Base-by-base conservation (phyloP, 2,888 invertebrate species). In the Calameuta pallipes region DNA sequence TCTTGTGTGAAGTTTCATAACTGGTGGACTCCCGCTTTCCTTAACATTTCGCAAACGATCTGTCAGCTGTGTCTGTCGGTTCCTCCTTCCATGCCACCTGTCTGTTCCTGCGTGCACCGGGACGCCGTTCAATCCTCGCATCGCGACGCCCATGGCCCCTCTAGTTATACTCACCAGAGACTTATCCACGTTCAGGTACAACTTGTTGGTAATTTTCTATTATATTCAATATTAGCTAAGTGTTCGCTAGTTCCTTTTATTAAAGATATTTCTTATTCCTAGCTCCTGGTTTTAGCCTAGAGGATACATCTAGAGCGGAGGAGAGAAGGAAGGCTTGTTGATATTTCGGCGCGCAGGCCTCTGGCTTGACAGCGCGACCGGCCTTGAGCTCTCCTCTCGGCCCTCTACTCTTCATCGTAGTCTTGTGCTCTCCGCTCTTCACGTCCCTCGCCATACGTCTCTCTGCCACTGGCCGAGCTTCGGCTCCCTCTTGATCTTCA, bases 331-430 rank as follows among this genome's bases (percentile, higher is more conserved):
- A 83, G 83, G 85, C 87, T 83, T 87, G 86, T 86, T 86, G 86
- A 86, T 86, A 87, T 86, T 86, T 86, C 86, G 86, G 86, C 87
- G 85, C 83, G 83, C 86, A 86, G 82, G 81, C 87, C 86, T n/a
- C 87, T 87, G 86, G 85, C 87, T 85, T 87, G 88, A 88, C 88
- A 87, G 88, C 87, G 86, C 87, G 89, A 88, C 88, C 89, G 89
- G 87, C 89, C 89, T 89, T 89, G 89, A 89, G 89, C 86, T 86
- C 80, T 83, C 83, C 87, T 82, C 82, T 84, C 82, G 83, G 78
- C 80, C 41, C 83, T 81, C 83, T 74, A 80, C 79, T 77, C 78
- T 80, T 81, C 74, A 9, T 9, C 56, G 9, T 56, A 56, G 56
- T 56, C 81, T 73, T 79, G 82, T 75, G 82, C 80, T 74, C 77